Percentiles rank a stretch among this genome's conserved stretches.
These are phyloP conservation scores for Capreolus pygargus DNA, from an alignment of 2,113 vertebrate genomes.

Conservation along the genomic window DNA sequence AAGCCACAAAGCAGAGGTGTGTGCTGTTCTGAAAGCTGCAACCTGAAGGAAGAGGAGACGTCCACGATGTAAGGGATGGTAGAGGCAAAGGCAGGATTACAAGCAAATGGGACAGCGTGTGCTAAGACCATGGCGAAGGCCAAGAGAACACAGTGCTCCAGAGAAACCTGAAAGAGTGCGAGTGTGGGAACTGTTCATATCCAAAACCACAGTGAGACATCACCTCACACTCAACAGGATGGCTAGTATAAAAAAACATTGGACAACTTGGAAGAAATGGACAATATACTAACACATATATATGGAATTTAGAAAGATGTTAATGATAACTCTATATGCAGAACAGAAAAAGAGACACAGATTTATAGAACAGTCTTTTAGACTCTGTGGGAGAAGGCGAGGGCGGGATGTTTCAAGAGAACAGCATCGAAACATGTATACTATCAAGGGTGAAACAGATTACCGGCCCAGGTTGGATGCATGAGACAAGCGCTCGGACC, in stretches of 20 bases:
- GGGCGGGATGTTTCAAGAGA: too few relatives aligned
- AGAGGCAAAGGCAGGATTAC: not conserved
- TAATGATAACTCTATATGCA: too few relatives aligned
- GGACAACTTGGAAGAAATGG: too few relatives aligned
- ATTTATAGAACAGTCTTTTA: too few relatives aligned
- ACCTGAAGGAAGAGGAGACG: not conserved
- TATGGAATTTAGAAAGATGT: too few relatives aligned
- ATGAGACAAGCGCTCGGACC: too few relatives aligned
- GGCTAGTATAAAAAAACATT: not conserved
- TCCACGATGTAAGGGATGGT: not conserved
- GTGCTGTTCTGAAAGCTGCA: not conserved
- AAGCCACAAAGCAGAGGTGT: not conserved
- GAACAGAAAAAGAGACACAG: too few relatives aligned
- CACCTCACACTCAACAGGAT: not conserved
- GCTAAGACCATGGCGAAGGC: not conserved
- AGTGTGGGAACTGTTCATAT: not conserved
- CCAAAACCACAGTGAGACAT: not conserved
- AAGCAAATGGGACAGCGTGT: not conserved
- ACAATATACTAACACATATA: too few relatives aligned
- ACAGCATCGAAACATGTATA: too few relatives aligned
- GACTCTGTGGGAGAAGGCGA: too few relatives aligned
- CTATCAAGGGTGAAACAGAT: too few relatives aligned
- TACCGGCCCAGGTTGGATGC: too few relatives aligned
- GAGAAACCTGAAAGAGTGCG: not conserved
- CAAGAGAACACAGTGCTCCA: not conserved